Percentiles rank a stretch among this genome's conserved stretches.
Evolutionary conservation across 2,797 vertebrate genomes (phyloP).

Genomic region (Acipenser ruthenus): DNA sequence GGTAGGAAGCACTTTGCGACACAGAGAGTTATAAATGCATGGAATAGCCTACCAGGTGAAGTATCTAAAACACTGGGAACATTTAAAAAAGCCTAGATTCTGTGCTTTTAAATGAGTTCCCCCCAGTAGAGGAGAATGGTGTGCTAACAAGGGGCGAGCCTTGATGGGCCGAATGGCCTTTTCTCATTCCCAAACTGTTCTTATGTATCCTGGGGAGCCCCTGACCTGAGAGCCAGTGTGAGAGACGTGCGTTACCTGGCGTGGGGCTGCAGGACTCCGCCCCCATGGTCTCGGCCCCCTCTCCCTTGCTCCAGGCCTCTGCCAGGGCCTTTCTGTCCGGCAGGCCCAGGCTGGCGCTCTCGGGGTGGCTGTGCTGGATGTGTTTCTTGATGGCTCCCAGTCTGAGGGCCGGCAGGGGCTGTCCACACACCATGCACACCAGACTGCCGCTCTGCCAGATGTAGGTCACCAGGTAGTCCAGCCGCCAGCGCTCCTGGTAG

Average conservation of each 20-base stretch:
- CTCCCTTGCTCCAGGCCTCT: conserved; percentile 74
- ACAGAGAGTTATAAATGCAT: too few species aligned
- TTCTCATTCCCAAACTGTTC: too few species aligned
- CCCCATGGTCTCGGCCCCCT: conserved; percentile 28
- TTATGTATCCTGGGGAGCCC: neutral
- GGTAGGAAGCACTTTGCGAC: too few species aligned
- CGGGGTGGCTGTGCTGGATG: conserved; percentile 75
- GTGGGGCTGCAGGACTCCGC: conserved; percentile 14
- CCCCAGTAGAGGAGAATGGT: too few species aligned
- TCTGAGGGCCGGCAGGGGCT: conserved; percentile 66
- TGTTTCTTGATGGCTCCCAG: conserved; percentile 78
- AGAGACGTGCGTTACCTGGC: too few species aligned
- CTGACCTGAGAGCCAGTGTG: conserved; percentile 4
- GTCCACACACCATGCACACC: conserved; percentile 83
- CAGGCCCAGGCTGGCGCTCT: conserved; percentile 61
- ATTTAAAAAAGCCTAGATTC: too few species aligned
- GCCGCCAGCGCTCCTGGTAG: conserved; percentile 69
- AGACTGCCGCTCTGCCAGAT: conserved; percentile 66
- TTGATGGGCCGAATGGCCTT: too few species aligned
- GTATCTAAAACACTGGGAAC: too few species aligned
- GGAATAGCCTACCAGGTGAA: too few species aligned
- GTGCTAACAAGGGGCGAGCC: too few species aligned
- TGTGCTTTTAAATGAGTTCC: too few species aligned
- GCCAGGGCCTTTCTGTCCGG: conserved; percentile 67
- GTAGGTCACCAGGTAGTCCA: conserved; percentile 79